Evolutionary conservation across 2,113 vertebrate genomes (phyloP), one percentile per base, ranked within the genome.

Genomic region (Megaceryle maxima): DNA sequence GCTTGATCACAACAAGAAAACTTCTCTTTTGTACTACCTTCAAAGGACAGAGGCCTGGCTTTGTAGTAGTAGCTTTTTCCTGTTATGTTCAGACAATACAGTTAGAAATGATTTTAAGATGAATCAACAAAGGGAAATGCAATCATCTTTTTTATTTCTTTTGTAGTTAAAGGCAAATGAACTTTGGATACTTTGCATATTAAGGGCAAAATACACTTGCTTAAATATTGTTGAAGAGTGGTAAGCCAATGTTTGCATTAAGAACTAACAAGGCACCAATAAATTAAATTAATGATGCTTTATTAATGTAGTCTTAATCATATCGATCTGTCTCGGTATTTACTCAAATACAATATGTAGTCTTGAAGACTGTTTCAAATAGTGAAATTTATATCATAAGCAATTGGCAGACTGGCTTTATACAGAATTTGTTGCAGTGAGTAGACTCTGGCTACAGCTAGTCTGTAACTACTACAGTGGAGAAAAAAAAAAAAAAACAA

Each of bases 271-370:
- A 82, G 92, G 51, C 69, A 51, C 15, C 41, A 70, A 28, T 33
- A 81, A 92, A 93, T 94, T 67, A 70, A 92, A 46, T 64, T 9
- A 79, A 74, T 57, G 22, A 11, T 63, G 44, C 21, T 88, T 89
- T 82, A 87, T 83, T 90, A 86, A 57, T 72, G 13, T 62, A 39
- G 56, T 86, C 64, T 82, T 79, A 88, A 85, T 93, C 63, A 60
- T 43, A 91, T 43, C 75, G 90, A 35, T 93, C 75, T 89, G 78
- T 83, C 57, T 76, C 75, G 77, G 73, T 93, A 83, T 90, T 93
- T 94, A 92, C 94, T 92, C 18, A 92, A 90, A 90, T 94, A 62
- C 82, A 95, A 73, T 80, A 90, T 87, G 62, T 69, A 78, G 29
- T 56, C 55, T 75, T 48, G 67, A 84, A 87, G 81, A 57, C 57